Percentiles rank a stretch among this genome's conserved stretches.
phyloP scores from a whole-genome alignment of 1,140 invertebrate species.

The Paracyclopina nana region DNA sequence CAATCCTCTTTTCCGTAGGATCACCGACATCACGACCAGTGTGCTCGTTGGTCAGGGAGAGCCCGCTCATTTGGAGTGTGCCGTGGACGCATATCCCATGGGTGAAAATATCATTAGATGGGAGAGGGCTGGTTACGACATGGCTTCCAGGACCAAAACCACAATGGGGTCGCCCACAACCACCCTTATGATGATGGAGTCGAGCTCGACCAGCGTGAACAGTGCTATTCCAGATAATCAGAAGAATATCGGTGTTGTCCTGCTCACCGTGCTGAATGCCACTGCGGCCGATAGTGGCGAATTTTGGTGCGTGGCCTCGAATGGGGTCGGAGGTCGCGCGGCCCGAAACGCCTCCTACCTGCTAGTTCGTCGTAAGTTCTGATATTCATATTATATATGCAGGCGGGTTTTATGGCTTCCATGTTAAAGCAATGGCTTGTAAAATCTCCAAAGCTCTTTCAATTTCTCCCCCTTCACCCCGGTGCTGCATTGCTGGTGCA shows the following conservation, averaged over 20 bases:
- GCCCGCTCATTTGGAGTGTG: slow-evolving; percentile 11
- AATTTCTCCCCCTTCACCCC: too few species aligned
- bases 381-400: too few species aligned
- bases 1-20: not conserved
- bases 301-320: slow-evolving; percentile 12
- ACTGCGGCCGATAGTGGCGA: not conserved
- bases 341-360: slow-evolving; percentile 1
- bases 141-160: slow-evolving; percentile 3
- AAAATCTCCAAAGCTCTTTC: too few species aligned
- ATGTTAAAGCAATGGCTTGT: too few species aligned
- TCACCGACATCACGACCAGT: not conserved
- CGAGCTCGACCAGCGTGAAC: too few species aligned
- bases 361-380: slow-evolving; percentile 11
- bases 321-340: slow-evolving; percentile 4
- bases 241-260: slow-evolving; percentile 4
- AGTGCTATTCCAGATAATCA: too few species aligned
- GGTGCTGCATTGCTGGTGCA: too few species aligned
- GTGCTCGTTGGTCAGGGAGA: slow-evolving; percentile 10
- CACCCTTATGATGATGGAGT: not conserved
- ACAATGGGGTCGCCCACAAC: slow-evolving; percentile 5
- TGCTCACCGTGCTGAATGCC: slow-evolving; percentile 8
- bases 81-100: slow-evolving; percentile 5
- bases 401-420: too few species aligned
- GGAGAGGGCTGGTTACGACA: slow-evolving; percentile 1
- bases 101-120: not conserved